Evolutionary conservation across 2,888 invertebrate species (phyloP).

Genomic region (Phengaris alcon): DNA sequence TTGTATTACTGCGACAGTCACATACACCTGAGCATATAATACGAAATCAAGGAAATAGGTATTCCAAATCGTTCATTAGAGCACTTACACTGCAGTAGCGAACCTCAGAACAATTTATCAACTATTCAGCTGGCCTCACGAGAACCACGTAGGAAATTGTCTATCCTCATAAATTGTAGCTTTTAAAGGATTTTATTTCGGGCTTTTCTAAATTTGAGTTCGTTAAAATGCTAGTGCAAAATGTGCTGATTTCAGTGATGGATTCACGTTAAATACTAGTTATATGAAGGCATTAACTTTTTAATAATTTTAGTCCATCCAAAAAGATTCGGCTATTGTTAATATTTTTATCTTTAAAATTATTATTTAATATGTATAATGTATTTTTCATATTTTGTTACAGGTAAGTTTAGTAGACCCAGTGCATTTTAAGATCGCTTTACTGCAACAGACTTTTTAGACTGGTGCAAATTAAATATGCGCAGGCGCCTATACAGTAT

Average conservation of each 20-base stretch:
- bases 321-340: background rate
- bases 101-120: constrained; percentile 68
- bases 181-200: constrained; percentile 23
- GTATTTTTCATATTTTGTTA: too few relatives aligned
- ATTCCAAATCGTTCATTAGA: constrained; percentile 13
- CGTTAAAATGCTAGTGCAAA: constrained; percentile 2
- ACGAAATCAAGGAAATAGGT: background rate
- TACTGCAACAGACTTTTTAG: too few relatives aligned
- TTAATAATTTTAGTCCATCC: background rate
- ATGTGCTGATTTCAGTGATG: constrained; percentile 4
- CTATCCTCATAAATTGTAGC: constrained; percentile 41
- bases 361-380: too few relatives aligned
- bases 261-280: background rate
- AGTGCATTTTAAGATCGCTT: too few relatives aligned
- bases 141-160: constrained; percentile 67
- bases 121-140: constrained; percentile 63
- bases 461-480: too few relatives aligned
- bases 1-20: too few relatives aligned
- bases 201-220: constrained; percentile 4
- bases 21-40: background rate
- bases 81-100: constrained; percentile 40
- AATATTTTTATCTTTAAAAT: too few relatives aligned
- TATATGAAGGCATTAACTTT: background rate
- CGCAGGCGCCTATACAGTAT: too few relatives aligned
- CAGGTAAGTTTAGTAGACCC: too few relatives aligned